A percentile compares a stretch with the other conserved stretches of the same genome.
Conservation (phyloP, 2,797 vertebrate genomes). For the Myripristis jacobus region DNA sequence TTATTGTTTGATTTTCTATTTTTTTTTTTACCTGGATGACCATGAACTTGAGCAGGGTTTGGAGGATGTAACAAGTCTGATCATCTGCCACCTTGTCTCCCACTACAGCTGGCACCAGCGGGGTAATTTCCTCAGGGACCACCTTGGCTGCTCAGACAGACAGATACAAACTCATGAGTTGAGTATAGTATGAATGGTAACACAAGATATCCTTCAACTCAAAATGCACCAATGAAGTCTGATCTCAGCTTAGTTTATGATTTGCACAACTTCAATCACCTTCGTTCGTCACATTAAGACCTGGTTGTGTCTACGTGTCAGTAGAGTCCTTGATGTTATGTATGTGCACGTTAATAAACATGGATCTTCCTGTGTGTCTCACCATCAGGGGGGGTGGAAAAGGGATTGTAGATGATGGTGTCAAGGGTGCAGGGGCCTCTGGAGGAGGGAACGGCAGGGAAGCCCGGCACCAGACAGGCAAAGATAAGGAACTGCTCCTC, state of each 20-base stretch:
- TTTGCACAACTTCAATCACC: background rate
- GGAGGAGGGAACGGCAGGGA: slow-evolving; percentile 90
- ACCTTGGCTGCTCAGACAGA: slow-evolving; percentile 88
- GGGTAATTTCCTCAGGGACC: slow-evolving; percentile 94
- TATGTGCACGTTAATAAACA: background rate
- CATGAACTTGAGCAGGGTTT: slow-evolving; percentile 95
- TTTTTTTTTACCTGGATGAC: slow-evolving; percentile 90
- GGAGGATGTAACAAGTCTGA: slow-evolving; percentile 95
- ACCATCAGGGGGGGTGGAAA: slow-evolving; percentile 88
- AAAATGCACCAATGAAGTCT: background rate
- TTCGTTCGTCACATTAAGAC: background rate
- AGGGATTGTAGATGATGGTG: slow-evolving; percentile 91
- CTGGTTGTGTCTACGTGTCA: background rate
- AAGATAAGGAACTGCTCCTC: slow-evolving; percentile 97
- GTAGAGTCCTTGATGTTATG: background rate
- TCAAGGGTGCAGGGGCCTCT: slow-evolving; percentile 95
- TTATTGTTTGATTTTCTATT: no score
- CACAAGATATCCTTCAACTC: background rate
- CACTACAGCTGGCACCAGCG: slow-evolving; percentile 90
- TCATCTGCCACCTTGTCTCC: slow-evolving; percentile 96
- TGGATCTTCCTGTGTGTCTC: slow-evolving; percentile 55
- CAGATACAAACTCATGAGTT: slow-evolving; percentile 31
- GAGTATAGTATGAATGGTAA: background rate
- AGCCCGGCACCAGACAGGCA: slow-evolving; percentile 97
- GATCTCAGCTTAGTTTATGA: background rate